Percentiles rank a stretch among this genome's conserved stretches.
Conservation (phyloP, 1,140 invertebrate genomes). For the Caenorhabditis tropicalis region DNA sequence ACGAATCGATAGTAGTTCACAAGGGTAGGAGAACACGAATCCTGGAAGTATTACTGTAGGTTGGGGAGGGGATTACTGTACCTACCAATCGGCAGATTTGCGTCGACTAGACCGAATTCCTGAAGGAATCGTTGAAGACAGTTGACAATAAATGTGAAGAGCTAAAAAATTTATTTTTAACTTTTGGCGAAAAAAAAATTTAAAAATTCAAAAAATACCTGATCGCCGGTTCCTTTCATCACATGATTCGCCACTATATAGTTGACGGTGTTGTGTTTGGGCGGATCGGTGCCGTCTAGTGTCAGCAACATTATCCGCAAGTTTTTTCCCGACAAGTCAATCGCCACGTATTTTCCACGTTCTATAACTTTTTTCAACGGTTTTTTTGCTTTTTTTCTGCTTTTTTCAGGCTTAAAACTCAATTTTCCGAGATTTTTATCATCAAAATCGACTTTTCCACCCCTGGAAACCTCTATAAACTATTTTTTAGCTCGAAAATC, state of each 20-base stretch:
- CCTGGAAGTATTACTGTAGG: conserved; percentile 56
- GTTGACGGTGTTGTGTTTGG: conserved; percentile 60
- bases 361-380: conserved; percentile 59
- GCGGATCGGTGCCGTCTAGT: conserved; percentile 62
- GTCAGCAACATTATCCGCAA: conserved; percentile 67
- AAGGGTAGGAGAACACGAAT: conserved; percentile 72
- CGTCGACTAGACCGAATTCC: conserved; percentile 69
- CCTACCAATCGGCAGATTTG: conserved; percentile 68
- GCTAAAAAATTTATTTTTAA: conserved; percentile 58
- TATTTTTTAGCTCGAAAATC: too few species aligned
- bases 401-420: too few species aligned
- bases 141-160: conserved; percentile 72
- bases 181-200: background rate
- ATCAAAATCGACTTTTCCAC: too few species aligned
- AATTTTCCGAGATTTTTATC: too few species aligned
- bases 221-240: conserved; percentile 72
- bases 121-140: conserved; percentile 71
- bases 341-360: conserved; percentile 71
- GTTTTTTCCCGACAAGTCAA: conserved; percentile 70
- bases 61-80: too few species aligned
- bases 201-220: conserved; percentile 53
- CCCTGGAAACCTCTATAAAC: too few species aligned
- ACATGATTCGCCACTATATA: conserved; percentile 68
- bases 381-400: background rate
- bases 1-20: conserved; percentile 69